Conservation (phyloP, 2,888 invertebrate genomes). For the Capitulum mitella region DNA sequence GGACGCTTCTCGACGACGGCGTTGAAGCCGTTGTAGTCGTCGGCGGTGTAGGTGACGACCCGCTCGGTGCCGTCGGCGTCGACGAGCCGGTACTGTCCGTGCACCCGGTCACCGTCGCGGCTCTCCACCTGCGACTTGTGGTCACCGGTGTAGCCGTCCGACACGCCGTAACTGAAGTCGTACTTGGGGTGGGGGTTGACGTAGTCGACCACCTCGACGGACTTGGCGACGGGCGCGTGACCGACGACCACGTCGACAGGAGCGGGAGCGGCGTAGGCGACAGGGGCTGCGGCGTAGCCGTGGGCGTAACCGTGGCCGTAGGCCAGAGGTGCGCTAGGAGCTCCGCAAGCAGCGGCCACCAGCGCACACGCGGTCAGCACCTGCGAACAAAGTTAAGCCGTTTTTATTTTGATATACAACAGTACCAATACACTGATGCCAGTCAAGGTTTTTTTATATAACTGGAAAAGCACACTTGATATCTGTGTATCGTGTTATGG, state of each 20-base stretch:
- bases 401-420: too few relatives aligned
- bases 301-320: background rate
- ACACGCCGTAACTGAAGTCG: conserved; percentile 27
- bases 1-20: conserved; percentile 37
- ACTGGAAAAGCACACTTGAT: too few relatives aligned
- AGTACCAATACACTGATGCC: too few relatives aligned
- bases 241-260: background rate
- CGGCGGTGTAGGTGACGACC: conserved; percentile 35
- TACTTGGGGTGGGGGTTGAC: conserved; percentile 26
- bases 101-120: conserved; percentile 27
- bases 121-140: conserved; percentile 27
- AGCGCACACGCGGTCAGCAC: background rate
- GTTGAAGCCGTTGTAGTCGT: conserved; percentile 35
- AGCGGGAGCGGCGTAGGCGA: background rate
- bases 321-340: conserved; percentile 8
- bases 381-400: background rate
- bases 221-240: conserved; percentile 2
- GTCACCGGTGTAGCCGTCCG: conserved; percentile 27
- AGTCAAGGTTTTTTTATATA: too few relatives aligned
- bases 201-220: background rate
- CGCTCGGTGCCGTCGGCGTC: conserved; percentile 28
- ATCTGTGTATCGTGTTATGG: too few relatives aligned
- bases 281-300: background rate
- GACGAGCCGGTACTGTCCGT: conserved; percentile 26
- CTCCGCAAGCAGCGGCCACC: conserved; percentile 14